A percentile compares a stretch with the other conserved stretches of the same genome.
Evolutionary conservation across 1,140 invertebrate species (phyloP).

Genomic region (Macrotrachela quadricornifera): DNA sequence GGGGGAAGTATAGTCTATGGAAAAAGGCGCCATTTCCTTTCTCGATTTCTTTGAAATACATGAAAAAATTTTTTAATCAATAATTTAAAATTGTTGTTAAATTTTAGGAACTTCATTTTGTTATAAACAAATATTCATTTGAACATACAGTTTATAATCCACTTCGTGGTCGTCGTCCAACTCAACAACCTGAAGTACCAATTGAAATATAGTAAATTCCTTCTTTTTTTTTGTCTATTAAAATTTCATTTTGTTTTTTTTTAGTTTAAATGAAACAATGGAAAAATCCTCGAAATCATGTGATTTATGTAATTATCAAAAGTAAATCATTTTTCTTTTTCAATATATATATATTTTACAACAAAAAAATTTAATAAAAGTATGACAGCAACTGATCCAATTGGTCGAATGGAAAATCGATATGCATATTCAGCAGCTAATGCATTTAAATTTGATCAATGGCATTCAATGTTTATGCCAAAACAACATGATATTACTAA

Average conservation of each 20-base stretch:
- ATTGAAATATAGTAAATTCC: background rate
- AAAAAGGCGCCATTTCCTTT: too few relatives aligned
- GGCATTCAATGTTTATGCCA: constrained; percentile 29
- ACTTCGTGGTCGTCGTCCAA: constrained; percentile 25
- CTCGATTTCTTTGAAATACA: constrained; percentile 2
- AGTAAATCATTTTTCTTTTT: background rate
- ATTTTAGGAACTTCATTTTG: constrained; percentile 19
- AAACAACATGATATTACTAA: constrained; percentile 28
- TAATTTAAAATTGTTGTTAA: too few relatives aligned
- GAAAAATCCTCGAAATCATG: constrained; percentile 13
- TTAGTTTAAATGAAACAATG: constrained; percentile 15
- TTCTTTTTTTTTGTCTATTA: constrained; percentile 2
- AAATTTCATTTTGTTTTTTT: constrained; percentile 9
- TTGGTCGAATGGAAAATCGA: constrained; percentile 24
- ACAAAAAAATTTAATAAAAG: background rate
- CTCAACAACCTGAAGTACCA: constrained; percentile 14
- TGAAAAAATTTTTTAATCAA: too few relatives aligned
- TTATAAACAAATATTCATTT: constrained; percentile 22
- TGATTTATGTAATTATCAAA: constrained; percentile 25
- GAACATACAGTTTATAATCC: constrained; percentile 30
- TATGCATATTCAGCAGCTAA: constrained; percentile 29
- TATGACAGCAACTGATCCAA: constrained; percentile 23
- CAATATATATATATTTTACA: background rate
- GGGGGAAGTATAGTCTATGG: too few relatives aligned
- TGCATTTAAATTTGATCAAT: constrained; percentile 31